Conservation (phyloP, 2,888 invertebrate species). For the Orthosia incerta region DNA sequence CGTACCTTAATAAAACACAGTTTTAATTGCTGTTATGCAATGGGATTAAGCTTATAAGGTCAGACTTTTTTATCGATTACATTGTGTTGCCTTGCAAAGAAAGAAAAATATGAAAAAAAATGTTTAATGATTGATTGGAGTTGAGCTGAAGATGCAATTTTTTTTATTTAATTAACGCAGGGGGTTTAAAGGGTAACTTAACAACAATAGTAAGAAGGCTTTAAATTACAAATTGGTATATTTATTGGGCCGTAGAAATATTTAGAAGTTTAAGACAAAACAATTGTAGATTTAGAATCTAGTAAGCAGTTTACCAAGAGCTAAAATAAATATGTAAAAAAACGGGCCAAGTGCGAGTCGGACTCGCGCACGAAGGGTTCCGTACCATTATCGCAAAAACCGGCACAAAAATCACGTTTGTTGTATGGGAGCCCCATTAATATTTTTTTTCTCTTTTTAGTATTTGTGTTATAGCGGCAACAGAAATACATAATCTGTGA, state of each 20-base stretch:
- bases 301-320: too few relatives aligned
- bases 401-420: too few relatives aligned
- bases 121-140: conserved; percentile 70
- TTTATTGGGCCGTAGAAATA: not conserved
- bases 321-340: not conserved
- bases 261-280: not conserved
- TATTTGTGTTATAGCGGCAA: too few relatives aligned
- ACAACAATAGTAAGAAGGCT: not conserved
- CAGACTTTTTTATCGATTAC: conserved; percentile 68
- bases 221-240: not conserved
- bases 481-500: too few relatives aligned
- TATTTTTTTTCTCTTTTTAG: too few relatives aligned
- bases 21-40: conserved; percentile 70
- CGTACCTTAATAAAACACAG: conserved; percentile 59
- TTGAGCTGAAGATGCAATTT: conserved; percentile 44
- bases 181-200: conserved; percentile 41
- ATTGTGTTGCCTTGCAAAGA: conserved; percentile 51
- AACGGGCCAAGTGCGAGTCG: too few relatives aligned
- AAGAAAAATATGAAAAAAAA: conserved; percentile 60
- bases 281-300: too few relatives aligned
- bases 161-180: conserved; percentile 45
- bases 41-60: conserved; percentile 76
- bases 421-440: too few relatives aligned
- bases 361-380: too few relatives aligned
- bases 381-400: too few relatives aligned